Evolutionary conservation across 2,113 vertebrate genomes (phyloP), one percentile per base, ranked within the genome.

Genomic region (Propithecus coquereli): DNA sequence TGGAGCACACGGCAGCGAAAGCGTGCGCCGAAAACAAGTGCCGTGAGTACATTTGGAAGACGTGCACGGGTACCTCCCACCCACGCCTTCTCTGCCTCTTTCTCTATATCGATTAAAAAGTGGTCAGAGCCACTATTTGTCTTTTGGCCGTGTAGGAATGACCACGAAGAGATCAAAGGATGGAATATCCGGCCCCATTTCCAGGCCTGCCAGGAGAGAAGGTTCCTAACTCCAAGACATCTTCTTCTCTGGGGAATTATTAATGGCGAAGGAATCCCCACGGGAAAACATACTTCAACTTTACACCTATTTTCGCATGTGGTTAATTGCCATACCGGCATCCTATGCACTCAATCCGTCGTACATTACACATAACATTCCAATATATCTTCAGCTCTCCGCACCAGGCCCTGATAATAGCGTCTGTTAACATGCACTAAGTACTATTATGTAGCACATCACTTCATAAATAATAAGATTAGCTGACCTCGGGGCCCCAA

Each of bases 401-500:
- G 98, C 99, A 99, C 99, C 99, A 98, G 99, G 98, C 99, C 98
- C 99, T 99, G 99, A 99, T 99, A 99, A 99, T 99, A 99, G 99
- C 99, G 99, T 99, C 99, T 99, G 99, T 99, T 99, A 99, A 99
- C 99, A 99, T 99, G 99, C 99, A 98, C 99, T 99, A 99, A 99
- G 99, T 99, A 99, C 99, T 99, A 99, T 99, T 99, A 99, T 99
- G 99, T 99, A 99, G 99, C 99, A 99, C 99, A 99, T 99, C 99
- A 99, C 99, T 99, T 99, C 99, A 99, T 99, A 99, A 99, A 99
- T 99, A 99, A 99, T 99, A 99, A 99, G 99, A 99, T 99, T 99
- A 99, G 99, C 98, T 98, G 99, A 99, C 99, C 99, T 99, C 99
- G 97, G 99, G 99, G 99, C 99, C 99, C 98, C 98, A 98, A 98